Evolutionary conservation across 1,140 invertebrate species (phyloP).

Genomic region (Akabosia matsudoensis): DNA sequence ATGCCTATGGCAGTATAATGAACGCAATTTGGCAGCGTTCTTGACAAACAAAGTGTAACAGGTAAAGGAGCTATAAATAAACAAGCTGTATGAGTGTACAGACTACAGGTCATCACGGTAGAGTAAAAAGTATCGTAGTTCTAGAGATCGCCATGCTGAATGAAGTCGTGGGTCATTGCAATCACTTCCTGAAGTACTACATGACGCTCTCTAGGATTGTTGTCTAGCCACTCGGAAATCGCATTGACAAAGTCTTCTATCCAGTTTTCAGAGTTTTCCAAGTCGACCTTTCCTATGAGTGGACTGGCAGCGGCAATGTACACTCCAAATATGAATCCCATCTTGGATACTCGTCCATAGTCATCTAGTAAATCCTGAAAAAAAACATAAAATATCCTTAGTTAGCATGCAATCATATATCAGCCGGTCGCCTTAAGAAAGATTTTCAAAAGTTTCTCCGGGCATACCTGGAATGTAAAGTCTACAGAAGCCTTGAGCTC

Average conservation of each 20-base stretch:
- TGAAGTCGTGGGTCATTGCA: constrained; percentile 26
- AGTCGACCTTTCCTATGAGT: constrained; percentile 26
- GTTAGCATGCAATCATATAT: not conserved
- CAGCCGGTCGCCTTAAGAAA: no score
- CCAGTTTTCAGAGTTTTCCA: constrained; percentile 30
- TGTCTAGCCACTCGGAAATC: constrained; percentile 26
- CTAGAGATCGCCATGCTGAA: constrained; percentile 27
- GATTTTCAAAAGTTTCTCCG: not conserved
- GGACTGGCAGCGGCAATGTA: constrained; percentile 30
- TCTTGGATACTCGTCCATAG: constrained; percentile 22
- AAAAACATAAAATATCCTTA: not conserved
- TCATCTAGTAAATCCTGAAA: constrained; percentile 29
- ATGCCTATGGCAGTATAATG: no score
- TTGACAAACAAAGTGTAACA: no score
- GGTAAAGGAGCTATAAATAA: no score
- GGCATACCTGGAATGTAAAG: constrained; percentile 5
- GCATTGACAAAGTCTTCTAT: constrained; percentile 30
- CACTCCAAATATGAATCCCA: constrained; percentile 29
- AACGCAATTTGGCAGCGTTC: no score
- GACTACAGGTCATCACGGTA: no score
- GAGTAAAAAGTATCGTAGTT: not conserved
- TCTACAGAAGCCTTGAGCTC: not conserved
- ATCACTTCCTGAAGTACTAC: constrained; percentile 26
- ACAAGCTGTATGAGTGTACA: no score
- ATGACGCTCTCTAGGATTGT: constrained; percentile 7